Base-by-base conservation (phyloP, 2,888 invertebrate genomes). In the Hydriomena furcata region DNA sequence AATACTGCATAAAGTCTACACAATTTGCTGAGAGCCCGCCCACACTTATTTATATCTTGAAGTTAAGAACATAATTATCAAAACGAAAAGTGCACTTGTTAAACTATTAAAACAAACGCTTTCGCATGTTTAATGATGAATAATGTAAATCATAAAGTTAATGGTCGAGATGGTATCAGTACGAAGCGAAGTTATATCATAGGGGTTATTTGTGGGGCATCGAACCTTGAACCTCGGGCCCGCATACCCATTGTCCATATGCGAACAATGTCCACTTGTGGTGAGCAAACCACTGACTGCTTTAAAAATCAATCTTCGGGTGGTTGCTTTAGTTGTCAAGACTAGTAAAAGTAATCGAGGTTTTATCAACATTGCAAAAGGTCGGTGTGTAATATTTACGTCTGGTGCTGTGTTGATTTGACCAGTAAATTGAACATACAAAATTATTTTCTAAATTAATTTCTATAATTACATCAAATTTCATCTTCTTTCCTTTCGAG, bases 161-260 rank as follows among this genome's bases (percentile, higher is more conserved):
- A 79, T 77, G 73, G 71, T 60, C 55, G 66, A 69, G 81, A 84
- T 84, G 74, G 64, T 83, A 84, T 83, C 84, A 64, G 63, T 56
- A 55, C 55, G 68, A 65, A 65, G 50, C 59, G 58, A 61, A 63
- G 63, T 61, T 55, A 64, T 67, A 73, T 72, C 73, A 84, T 84
- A 79, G 74, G 84, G 84, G 84, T 79, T 75, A 76, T 79, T 80
- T 82, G 82, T 77, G 69, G 81, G 75, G 66, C 76, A 76, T 66
- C 77, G 81, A 80, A 76, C 81, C 80, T 65, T 70, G 76, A 66
- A 68, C 74, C 68, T 52, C 60, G 43, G 56, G 68, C 83, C 84
- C 84, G 83, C 84, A 84, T 84, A 70, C 65, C 75, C 68, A 82
- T 84, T 84, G 84, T 83, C 78, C 79, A 63, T 46, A 36, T 4